phyloP scores from a whole-genome alignment of 2,888 invertebrate genomes.

The Leucozona laternaria region DNA sequence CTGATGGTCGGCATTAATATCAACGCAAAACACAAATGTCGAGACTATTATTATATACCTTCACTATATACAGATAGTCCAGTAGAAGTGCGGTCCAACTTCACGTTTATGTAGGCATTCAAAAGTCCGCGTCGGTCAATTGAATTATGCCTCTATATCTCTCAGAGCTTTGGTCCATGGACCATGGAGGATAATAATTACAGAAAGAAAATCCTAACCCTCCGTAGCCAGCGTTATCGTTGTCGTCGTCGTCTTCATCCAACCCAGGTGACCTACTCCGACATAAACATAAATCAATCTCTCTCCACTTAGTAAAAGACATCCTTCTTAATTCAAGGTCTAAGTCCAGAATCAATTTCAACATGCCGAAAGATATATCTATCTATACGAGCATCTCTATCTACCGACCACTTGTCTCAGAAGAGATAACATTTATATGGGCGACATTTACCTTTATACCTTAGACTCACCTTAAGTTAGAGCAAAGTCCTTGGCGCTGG shows the following conservation, averaged over 20 bases:
- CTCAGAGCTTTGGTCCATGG: not conserved
- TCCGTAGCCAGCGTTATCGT: not conserved
- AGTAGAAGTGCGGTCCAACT: constrained; percentile 13
- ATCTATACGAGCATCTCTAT: not conserved
- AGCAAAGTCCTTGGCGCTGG: constrained; percentile 6
- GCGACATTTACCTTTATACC: constrained; percentile 51
- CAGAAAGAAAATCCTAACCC: constrained; percentile 28
- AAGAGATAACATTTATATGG: constrained; percentile 46
- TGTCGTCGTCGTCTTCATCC: not conserved
- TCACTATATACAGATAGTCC: not conserved
- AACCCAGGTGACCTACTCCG: constrained; percentile 54
- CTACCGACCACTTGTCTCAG: constrained; percentile 25
- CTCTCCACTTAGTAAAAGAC: constrained; percentile 3
- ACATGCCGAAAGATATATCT: constrained; percentile 1
- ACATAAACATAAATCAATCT: constrained; percentile 61
- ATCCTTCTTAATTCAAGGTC: constrained; percentile 33
- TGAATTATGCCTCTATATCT: constrained; percentile 29
- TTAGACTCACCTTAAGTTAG: not conserved
- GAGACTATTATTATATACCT: not conserved
- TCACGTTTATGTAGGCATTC: constrained; percentile 44
- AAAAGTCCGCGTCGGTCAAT: constrained; percentile 43
- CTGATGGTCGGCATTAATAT: constrained; percentile 37
- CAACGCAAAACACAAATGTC: constrained; percentile 55
- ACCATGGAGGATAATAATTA: constrained; percentile 25
- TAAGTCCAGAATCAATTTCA: constrained; percentile 50